Evolutionary conservation across 2,888 invertebrate genomes (phyloP).

Genomic region (Timema podura): DNA sequence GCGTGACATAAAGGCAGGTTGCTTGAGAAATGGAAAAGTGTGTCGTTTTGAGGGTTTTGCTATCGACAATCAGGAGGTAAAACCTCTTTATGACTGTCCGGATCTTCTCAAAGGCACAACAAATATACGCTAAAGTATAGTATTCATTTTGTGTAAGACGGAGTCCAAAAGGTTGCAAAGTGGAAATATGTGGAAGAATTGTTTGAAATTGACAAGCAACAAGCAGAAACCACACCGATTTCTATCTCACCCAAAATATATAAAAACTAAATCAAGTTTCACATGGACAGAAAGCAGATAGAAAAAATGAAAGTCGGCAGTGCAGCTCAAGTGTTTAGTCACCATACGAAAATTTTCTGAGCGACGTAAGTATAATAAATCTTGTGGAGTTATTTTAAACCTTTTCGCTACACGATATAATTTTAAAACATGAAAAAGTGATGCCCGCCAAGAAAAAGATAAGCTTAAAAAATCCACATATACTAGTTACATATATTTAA

Average conservation of each 20-base stretch:
- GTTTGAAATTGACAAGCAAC: neutral
- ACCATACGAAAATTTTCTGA: constrained; percentile 8
- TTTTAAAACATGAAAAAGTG: too few relatives aligned
- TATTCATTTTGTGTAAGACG: neutral
- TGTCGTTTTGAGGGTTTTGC: constrained; percentile 2
- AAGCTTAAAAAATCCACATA: too few relatives aligned
- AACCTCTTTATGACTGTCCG: neutral
- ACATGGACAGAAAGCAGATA: neutral
- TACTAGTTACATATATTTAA: too few relatives aligned
- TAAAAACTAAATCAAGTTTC: neutral
- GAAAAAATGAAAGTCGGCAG: constrained; percentile 7
- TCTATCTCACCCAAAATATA: neutral
- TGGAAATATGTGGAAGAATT: neutral
- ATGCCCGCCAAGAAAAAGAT: too few relatives aligned
- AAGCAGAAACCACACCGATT: neutral
- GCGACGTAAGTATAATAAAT: constrained; percentile 7
- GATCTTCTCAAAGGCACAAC: neutral
- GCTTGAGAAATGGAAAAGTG: neutral
- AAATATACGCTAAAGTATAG: neutral
- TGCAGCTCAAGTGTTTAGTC: neutral
- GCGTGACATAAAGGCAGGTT: neutral
- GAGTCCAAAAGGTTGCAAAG: neutral
- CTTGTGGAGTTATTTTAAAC: too few relatives aligned
- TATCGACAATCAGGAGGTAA: neutral
- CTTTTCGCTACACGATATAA: too few relatives aligned